These are phyloP conservation scores for Himalopsyche phryganea DNA, from an alignment of 1,140 invertebrate genomes.

Conservation along the genomic window DNA sequence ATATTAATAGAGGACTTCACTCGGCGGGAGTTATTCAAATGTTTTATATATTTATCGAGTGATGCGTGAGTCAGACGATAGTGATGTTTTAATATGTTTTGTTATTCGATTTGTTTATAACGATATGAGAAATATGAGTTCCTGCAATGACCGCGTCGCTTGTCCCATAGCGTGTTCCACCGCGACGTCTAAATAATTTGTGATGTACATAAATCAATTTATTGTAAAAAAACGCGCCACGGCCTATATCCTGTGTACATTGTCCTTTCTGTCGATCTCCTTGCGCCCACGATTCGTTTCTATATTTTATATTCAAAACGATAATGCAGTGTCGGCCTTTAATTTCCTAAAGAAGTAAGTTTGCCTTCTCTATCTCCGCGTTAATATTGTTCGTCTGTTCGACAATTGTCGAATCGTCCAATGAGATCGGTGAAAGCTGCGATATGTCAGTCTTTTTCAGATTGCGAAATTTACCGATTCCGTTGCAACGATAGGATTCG, in stretches of 20 bases:
- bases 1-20: slow-evolving; percentile 32
- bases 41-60: slow-evolving; percentile 30
- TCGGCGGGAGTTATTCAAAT: slow-evolving; percentile 28
- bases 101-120: slow-evolving; percentile 13
- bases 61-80: slow-evolving; percentile 21
- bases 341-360: too few species aligned
- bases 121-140: slow-evolving; percentile 25
- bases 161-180: slow-evolving; percentile 9
- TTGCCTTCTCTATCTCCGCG: too few species aligned
- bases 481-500: too few species aligned
- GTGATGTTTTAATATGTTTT: slow-evolving; percentile 16
- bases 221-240: slow-evolving; percentile 1
- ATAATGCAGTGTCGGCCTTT: too few species aligned
- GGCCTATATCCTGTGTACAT: neutral
- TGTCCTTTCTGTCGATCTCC: too few species aligned
- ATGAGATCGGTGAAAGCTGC: too few species aligned
- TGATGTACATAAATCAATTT: slow-evolving; percentile 30
- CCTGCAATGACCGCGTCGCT: slow-evolving; percentile 17
- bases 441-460: too few species aligned
- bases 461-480: too few species aligned
- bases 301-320: too few species aligned
- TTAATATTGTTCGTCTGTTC: too few species aligned
- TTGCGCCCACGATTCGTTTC: too few species aligned
- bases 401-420: too few species aligned
- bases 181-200: slow-evolving; percentile 26